Base-by-base conservation (phyloP, 2,888 invertebrate genomes). In the Rotaria macrura region DNA sequence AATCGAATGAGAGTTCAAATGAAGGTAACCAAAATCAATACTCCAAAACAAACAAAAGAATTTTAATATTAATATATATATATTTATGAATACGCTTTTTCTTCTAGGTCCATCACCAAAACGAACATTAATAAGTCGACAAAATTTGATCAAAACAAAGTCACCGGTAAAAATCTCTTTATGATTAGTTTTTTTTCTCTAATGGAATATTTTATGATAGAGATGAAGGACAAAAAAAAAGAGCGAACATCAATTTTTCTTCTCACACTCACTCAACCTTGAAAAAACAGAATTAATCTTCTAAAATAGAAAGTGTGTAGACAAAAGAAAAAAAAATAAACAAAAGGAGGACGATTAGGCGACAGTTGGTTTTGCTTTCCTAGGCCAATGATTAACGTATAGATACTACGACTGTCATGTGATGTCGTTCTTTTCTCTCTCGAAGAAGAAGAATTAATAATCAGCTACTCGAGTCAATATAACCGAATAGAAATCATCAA, bases 131-230 rank as follows among this genome's bases (percentile, higher is more conserved):
- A 79, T 79, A 12, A 79, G 79, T 79, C 79, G 79, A 79, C 79
- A 79, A 79, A 79, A 79, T 79, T 43, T 79, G 43, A 79, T 79
- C 79, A 79, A 79, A 79, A 43, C 79, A 43, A 79, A 79, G 43
- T 79, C 79, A 9, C 79, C 79, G 79, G 79, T 79, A 79, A 43
- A n/a, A n/a, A n/a, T n/a, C n/a, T n/a, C n/a, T n/a, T n/a, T n/a
- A n/a, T n/a, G n/a, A n/a, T n/a, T n/a, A n/a, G n/a, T n/a, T n/a
- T n/a, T n/a, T n/a, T n/a, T n/a, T n/a, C n/a, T n/a, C n/a, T n/a
- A n/a, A n/a, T n/a, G n/a, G n/a, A n/a, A n/a, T n/a, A n/a, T n/a
- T n/a, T n/a, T n/a, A n/a, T n/a, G n/a, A n/a, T n/a, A n/a, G n/a
- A n/a, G n/a, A n/a, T n/a, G n/a, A n/a, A n/a, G n/a, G n/a, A n/a